phyloP scores from a whole-genome alignment of 1,140 invertebrate species.

The Drosophila lacteicornis region DNA sequence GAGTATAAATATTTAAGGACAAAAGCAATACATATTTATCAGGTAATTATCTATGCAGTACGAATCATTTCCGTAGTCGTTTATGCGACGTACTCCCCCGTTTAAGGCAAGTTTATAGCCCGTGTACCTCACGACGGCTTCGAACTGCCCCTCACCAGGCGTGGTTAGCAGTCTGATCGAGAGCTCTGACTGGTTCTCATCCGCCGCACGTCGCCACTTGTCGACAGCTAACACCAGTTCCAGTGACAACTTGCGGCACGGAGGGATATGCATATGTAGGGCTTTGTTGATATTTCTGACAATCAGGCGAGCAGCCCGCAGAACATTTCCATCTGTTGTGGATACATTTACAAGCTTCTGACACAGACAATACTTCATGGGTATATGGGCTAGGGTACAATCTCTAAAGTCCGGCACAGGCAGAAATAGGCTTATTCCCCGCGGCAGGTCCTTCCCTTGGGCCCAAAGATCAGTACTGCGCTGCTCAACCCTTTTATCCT shows the following conservation, averaged over 20 bases:
- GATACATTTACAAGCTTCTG: neutral
- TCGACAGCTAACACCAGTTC: slow-evolving; percentile 5
- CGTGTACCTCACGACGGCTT: slow-evolving; percentile 21
- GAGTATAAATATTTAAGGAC: neutral
- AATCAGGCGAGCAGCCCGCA: slow-evolving; percentile 21
- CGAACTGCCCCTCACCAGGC: slow-evolving; percentile 28
- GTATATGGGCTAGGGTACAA: slow-evolving; percentile 27
- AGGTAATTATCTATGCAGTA: slow-evolving; percentile 30
- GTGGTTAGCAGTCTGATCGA: slow-evolving; percentile 5
- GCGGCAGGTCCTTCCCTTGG: neutral
- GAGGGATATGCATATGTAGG: slow-evolving; percentile 2
- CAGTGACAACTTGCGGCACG: slow-evolving; percentile 14
- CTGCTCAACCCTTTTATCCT: slow-evolving; percentile 6
- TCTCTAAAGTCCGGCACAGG: slow-evolving; percentile 19
- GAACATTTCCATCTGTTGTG: slow-evolving; percentile 1
- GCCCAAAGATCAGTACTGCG: slow-evolving; percentile 11
- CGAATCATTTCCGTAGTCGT: slow-evolving; percentile 3
- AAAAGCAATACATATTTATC: slow-evolving; percentile 35
- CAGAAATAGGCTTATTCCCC: slow-evolving; percentile 40
- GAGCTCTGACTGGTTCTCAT: slow-evolving; percentile 13
- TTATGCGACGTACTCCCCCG: slow-evolving; percentile 15
- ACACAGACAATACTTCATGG: slow-evolving; percentile 14
- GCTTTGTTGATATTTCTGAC: slow-evolving; percentile 18
- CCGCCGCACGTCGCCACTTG: slow-evolving; percentile 6
- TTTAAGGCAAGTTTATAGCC: neutral